A percentile compares a stretch with the other conserved stretches of the same genome.
These are phyloP conservation scores for Synanthedon andrenaeformis DNA, from an alignment of 2,888 invertebrate genomes.

Conservation along the genomic window DNA sequence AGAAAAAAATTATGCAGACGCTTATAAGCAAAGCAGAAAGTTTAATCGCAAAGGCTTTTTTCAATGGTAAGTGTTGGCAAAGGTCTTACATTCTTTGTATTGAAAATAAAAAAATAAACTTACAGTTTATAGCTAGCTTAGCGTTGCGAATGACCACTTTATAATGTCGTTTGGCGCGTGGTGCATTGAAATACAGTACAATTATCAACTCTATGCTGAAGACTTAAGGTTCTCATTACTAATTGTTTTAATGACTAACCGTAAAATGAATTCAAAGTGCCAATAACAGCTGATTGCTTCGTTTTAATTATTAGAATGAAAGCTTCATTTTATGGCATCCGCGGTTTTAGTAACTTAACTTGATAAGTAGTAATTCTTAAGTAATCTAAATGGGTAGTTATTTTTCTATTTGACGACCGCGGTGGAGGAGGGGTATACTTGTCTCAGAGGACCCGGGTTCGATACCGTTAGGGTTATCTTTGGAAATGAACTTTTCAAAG, in stretches of 20 bases:
- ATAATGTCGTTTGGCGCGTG: neutral
- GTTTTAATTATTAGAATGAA: constrained; percentile 8
- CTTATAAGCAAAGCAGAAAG: neutral
- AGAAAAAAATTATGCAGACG: neutral
- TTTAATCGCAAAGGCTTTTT: neutral
- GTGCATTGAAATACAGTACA: neutral
- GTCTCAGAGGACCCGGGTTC: too few relatives aligned
- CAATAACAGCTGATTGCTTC: constrained; percentile 4
- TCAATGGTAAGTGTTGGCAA: neutral
- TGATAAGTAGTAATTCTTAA: too few relatives aligned
- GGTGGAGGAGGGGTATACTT: too few relatives aligned
- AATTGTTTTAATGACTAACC: neutral
- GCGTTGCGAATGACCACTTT: neutral
- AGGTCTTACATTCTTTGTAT: neutral
- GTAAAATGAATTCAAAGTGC: neutral
- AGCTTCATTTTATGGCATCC: constrained; percentile 6
- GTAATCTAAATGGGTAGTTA: too few relatives aligned
- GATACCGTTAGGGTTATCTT: too few relatives aligned
- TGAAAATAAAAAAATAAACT: neutral
- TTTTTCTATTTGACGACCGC: too few relatives aligned
- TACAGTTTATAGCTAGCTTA: neutral
- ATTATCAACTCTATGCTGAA: neutral
- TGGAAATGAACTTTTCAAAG: too few relatives aligned
- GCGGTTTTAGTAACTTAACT: neutral
- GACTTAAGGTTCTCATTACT: neutral